A percentile compares a stretch with the other conserved stretches of the same genome.
phyloP scores from a whole-genome alignment of 2,888 invertebrate species.

The Phyllotreta striolata region DNA sequence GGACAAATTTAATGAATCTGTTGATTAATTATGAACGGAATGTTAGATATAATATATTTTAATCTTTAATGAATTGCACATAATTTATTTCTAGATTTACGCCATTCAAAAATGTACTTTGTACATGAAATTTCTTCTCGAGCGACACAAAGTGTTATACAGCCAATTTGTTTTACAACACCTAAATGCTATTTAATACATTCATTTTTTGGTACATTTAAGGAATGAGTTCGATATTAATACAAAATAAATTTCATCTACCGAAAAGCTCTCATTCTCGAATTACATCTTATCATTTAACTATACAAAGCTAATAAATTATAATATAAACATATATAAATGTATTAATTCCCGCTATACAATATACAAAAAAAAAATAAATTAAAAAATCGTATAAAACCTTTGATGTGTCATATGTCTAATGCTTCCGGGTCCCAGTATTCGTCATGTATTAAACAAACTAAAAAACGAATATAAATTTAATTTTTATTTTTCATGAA shows the following conservation, averaged over 20 bases:
- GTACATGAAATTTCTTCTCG: too few species aligned
- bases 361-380: constrained; percentile 41
- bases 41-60: too few species aligned
- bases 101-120: too few species aligned
- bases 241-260: background rate
- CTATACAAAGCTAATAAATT: background rate
- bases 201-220: too few species aligned
- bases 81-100: too few species aligned
- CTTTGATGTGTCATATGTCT: constrained; percentile 50
- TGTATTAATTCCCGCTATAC: constrained; percentile 7
- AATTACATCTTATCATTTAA: background rate
- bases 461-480: constrained; percentile 46
- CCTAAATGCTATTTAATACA: too few species aligned
- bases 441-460: constrained; percentile 55
- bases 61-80: too few species aligned
- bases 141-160: too few species aligned
- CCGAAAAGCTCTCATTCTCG: background rate
- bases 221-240: too few species aligned
- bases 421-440: constrained; percentile 50
- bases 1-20: too few species aligned
- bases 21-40: too few species aligned
- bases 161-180: too few species aligned
- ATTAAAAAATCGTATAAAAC: constrained; percentile 54
- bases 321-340: constrained; percentile 15
- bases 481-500: background rate